Percentiles rank a stretch among this genome's conserved stretches.
Evolutionary conservation across 2,113 vertebrate species (phyloP).

Genomic region (Pterocles burchelli): DNA sequence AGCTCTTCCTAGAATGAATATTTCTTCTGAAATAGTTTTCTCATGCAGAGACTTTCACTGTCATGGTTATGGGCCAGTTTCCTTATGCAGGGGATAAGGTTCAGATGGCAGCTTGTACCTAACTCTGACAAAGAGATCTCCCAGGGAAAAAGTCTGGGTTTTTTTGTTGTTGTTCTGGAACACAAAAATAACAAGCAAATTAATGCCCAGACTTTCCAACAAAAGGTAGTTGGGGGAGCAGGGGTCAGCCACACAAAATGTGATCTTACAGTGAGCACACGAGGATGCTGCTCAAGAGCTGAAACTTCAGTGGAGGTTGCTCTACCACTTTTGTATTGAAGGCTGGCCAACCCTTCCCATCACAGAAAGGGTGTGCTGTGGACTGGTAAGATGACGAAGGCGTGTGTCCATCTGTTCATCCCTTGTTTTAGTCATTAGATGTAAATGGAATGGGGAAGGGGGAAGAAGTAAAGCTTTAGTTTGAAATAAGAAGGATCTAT

Average conservation of each 20-base stretch:
- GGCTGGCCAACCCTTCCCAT: background rate
- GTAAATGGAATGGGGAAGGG: background rate
- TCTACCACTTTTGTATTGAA: background rate
- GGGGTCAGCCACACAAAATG: background rate
- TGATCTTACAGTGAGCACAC: background rate
- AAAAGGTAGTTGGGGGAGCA: background rate
- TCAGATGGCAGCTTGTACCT: background rate
- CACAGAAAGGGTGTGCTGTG: background rate
- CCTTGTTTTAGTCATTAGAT: background rate
- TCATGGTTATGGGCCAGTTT: background rate
- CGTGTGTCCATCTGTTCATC: background rate
- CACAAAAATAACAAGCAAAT: background rate
- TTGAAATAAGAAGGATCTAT: slow-evolving; percentile 7
- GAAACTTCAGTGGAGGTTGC: background rate
- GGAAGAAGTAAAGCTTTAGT: background rate
- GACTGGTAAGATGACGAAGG: background rate
- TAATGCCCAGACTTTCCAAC: background rate
- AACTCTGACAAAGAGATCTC: background rate
- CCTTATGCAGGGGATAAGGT: background rate
- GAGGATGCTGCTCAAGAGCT: background rate
- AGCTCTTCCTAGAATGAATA: background rate
- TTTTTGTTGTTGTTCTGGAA: background rate
- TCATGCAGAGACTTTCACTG: background rate
- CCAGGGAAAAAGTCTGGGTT: accelerated
- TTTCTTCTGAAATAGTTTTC: background rate